phyloP scores from a whole-genome alignment of 2,113 vertebrate genomes.

The Passer domesticus region DNA sequence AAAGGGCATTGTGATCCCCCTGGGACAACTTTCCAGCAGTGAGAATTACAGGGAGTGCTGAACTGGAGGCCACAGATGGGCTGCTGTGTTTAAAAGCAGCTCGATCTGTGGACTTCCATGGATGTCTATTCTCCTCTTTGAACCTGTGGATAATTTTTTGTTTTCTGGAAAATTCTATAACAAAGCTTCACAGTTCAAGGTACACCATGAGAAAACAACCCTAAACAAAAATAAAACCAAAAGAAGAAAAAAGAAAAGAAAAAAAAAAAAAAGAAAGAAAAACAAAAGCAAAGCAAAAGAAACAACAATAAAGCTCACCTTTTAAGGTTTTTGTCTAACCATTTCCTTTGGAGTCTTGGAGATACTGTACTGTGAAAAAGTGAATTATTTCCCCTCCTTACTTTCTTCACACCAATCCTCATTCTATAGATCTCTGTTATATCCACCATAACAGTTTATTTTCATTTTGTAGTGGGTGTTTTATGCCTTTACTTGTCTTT shows the following conservation, averaged over 20 bases:
- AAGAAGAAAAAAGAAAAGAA: neutral
- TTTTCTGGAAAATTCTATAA: neutral
- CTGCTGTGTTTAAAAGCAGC: neutral
- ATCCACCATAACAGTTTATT: neutral
- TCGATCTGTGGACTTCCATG: neutral
- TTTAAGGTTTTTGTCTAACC: neutral
- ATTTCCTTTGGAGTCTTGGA: neutral
- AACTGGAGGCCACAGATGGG: neutral
- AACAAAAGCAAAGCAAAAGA: neutral
- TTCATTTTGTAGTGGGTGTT: neutral
- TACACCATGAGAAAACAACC: neutral
- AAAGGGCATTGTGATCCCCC: neutral
- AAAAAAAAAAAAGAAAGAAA: neutral
- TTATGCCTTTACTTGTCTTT: neutral
- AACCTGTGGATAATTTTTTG: neutral
- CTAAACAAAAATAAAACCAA: neutral
- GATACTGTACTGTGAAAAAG: neutral
- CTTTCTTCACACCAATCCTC: neutral
- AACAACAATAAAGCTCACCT: accelerated
- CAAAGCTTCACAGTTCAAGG: neutral
- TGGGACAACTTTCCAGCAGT: neutral
- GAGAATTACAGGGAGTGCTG: neutral
- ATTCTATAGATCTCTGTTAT: neutral
- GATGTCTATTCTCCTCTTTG: neutral
- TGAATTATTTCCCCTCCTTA: neutral